A percentile compares a stretch with the other conserved stretches of the same genome.
Evolutionary conservation across 2,797 vertebrate genomes (phyloP).

Genomic region (Eptatretus atami): DNA sequence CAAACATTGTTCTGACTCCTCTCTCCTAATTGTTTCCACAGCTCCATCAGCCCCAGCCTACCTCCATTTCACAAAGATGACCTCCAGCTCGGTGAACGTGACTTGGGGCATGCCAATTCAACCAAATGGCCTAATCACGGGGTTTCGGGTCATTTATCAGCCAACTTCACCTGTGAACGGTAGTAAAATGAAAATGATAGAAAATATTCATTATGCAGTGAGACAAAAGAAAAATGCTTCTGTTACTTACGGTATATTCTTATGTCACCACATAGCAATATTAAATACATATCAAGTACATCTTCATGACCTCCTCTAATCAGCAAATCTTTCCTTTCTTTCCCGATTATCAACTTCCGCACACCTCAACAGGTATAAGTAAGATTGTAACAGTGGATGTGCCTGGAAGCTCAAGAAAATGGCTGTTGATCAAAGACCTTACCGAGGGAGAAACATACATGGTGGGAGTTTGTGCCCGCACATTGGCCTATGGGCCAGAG

Average conservation of each 20-base stretch:
- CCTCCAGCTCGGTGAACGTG: slow-evolving; percentile 86
- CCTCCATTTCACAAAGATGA: slow-evolving; percentile 76
- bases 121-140: slow-evolving; percentile 62
- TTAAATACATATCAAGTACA: too few species aligned
- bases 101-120: slow-evolving; percentile 60
- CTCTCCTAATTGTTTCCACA: slow-evolving; percentile 10
- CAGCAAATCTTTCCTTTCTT: too few species aligned
- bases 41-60: slow-evolving; percentile 56
- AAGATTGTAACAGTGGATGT: slow-evolving; percentile 88
- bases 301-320: too few species aligned
- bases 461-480: slow-evolving; percentile 59
- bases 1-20: too few species aligned
- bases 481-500: slow-evolving; percentile 62
- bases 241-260: too few species aligned
- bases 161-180: slow-evolving; percentile 60
- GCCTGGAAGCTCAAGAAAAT: slow-evolving; percentile 47
- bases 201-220: too few species aligned
- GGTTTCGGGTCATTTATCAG: slow-evolving; percentile 60
- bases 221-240: too few species aligned
- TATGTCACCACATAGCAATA: too few species aligned
- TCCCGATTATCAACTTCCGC: slow-evolving; percentile 8
- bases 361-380: slow-evolving; percentile 48
- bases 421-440: slow-evolving; percentile 75
- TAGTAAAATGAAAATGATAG: slow-evolving; percentile 11
- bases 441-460: slow-evolving; percentile 53